Evolutionary conservation across 53 echinoderm and acorn worm genomes (phyloP).

Genomic region (Actinopyga echinites): DNA sequence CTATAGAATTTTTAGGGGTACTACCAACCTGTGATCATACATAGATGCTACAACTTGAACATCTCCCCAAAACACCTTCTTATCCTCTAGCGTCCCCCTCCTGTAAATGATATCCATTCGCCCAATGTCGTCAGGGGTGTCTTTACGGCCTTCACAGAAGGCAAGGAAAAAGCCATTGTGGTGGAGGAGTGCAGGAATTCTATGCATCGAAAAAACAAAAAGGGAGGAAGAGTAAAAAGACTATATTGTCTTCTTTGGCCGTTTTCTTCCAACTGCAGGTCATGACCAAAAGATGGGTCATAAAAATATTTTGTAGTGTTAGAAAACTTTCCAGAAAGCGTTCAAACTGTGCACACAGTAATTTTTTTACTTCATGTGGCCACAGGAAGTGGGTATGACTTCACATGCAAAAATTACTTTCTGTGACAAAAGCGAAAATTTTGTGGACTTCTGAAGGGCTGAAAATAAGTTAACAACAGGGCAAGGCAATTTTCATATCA

Average conservation of each 20-base stretch:
- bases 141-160: conserved; percentile 88
- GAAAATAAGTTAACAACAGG: too few species aligned
- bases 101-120: conserved; percentile 79
- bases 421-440: too few species aligned
- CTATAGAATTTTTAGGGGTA: too few species aligned
- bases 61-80: conserved; percentile 76
- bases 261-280: too few species aligned
- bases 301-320: background rate
- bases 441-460: too few species aligned
- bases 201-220: background rate
- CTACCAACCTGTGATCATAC: conserved; percentile 73
- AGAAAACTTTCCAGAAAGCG: too few species aligned
- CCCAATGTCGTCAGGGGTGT: conserved; percentile 75
- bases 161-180: conserved; percentile 82
- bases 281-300: background rate
- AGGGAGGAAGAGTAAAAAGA: background rate
- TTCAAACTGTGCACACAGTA: too few species aligned
- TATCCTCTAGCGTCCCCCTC: conserved; percentile 63
- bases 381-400: too few species aligned
- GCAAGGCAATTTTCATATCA: too few species aligned
- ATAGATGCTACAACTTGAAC: conserved; percentile 66
- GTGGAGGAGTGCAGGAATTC: conserved; percentile 88
- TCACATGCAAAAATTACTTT: too few species aligned
- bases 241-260: background rate
- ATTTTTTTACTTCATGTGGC: too few species aligned